A percentile compares a stretch with the other conserved stretches of the same genome.
phyloP scores from a whole-genome alignment of 2,888 invertebrate genomes.

The Aphidoletes aphidimyza region DNA sequence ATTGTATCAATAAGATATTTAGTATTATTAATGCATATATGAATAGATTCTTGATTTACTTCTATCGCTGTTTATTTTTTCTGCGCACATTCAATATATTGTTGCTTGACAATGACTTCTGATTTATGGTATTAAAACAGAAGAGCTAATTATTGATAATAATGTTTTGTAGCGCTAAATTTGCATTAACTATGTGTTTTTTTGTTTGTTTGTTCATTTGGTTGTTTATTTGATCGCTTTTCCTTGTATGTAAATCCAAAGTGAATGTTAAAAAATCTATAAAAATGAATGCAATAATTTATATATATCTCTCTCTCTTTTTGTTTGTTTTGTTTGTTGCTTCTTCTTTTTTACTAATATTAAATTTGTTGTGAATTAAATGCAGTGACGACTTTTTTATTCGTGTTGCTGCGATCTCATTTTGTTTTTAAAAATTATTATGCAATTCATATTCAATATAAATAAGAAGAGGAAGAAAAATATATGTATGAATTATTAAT shows the following conservation, averaged over 20 bases:
- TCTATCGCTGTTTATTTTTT: background rate
- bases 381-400: slow-evolving; percentile 28
- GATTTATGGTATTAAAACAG: background rate
- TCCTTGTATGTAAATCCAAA: slow-evolving; percentile 9
- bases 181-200: slow-evolving; percentile 1
- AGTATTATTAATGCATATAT: background rate
- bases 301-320: background rate
- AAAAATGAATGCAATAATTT: slow-evolving; percentile 21
- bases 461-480: slow-evolving; percentile 1
- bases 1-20: slow-evolving; percentile 44
- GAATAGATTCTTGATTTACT: background rate
- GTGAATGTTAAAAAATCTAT: slow-evolving; percentile 36
- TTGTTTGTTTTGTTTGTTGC: background rate
- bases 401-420: background rate
- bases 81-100: too few species aligned
- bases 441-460: background rate
- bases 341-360: background rate
- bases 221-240: background rate
- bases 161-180: slow-evolving; percentile 23
- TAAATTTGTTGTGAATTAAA: background rate
- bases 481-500: background rate
- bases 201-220: background rate
- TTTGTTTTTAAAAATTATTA: background rate
- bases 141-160: background rate
- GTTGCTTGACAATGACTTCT: background rate